A percentile compares a stretch with the other conserved stretches of the same genome.
Conservation (phyloP, 2,888 invertebrate species). For the Lacanobia wlatinum region DNA sequence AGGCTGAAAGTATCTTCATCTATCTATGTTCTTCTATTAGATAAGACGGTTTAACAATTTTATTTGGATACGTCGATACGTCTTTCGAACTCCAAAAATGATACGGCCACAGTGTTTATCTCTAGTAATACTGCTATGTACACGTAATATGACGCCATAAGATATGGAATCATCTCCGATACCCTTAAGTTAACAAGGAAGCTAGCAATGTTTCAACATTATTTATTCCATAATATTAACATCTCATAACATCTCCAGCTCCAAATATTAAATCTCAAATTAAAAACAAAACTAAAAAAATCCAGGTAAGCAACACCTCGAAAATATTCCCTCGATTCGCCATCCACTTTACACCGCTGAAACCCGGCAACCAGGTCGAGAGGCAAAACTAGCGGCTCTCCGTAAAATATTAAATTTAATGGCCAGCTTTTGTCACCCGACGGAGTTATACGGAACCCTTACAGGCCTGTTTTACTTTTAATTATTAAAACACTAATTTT, state of each 20-base stretch:
- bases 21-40: too few relatives aligned
- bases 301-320: conserved; percentile 16
- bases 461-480: conserved; percentile 70
- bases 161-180: too few relatives aligned
- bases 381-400: conserved; percentile 73
- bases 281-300: conserved; percentile 13
- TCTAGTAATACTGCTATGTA: too few relatives aligned
- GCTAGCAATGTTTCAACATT: background rate
- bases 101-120: too few relatives aligned
- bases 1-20: too few relatives aligned
- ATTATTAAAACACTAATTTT: conserved; percentile 78
- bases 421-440: conserved; percentile 78
- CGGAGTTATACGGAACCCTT: conserved; percentile 66
- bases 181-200: too few relatives aligned
- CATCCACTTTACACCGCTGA: conserved; percentile 39
- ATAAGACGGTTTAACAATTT: too few relatives aligned
- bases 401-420: conserved; percentile 85
- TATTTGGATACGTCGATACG: too few relatives aligned
- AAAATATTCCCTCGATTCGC: conserved; percentile 38
- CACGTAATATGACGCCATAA: too few relatives aligned
- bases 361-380: conserved; percentile 73
- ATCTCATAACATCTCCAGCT: background rate
- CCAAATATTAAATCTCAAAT: background rate
- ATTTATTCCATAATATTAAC: background rate
- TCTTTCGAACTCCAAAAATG: too few relatives aligned